Evolutionary conservation across 2,113 vertebrate species (phyloP).

Genomic region (Percina caprodes): DNA sequence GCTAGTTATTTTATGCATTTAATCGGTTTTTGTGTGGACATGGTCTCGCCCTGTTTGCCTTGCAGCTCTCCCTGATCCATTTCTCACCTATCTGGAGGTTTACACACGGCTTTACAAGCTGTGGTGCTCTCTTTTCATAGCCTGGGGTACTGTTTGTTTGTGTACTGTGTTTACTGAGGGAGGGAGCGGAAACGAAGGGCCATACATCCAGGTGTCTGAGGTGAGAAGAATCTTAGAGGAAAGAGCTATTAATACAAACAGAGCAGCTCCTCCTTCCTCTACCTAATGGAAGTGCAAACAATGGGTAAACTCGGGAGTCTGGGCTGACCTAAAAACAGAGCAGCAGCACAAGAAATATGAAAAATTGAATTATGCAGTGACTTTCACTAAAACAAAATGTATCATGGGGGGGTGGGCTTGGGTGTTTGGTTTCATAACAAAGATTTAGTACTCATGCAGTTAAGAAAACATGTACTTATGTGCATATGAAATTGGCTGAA

Average conservation of each 20-base stretch:
- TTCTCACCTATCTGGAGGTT: constrained; percentile 18
- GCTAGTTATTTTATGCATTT: neutral
- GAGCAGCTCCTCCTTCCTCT: constrained; percentile 19
- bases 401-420: too few relatives aligned
- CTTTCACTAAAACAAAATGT: neutral
- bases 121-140: neutral
- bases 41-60: constrained; percentile 14
- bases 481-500: constrained; percentile 10
- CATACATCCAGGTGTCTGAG: constrained; percentile 45
- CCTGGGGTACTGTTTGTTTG: constrained; percentile 13
- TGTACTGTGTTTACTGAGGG: constrained; percentile 41
- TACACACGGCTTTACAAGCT: constrained; percentile 31
- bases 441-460: neutral
- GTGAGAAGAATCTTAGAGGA: constrained; percentile 54
- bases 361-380: neutral
- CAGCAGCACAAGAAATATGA: constrained; percentile 4
- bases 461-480: constrained; percentile 1
- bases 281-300: constrained; percentile 60
- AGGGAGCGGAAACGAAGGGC: constrained; percentile 42
- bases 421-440: constrained; percentile 12
- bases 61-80: constrained; percentile 22
- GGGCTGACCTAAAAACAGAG: constrained; percentile 15
- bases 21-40: neutral
- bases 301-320: constrained; percentile 7
- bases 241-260: constrained; percentile 54